phyloP scores from a whole-genome alignment of 1,140 invertebrate species.

The Drosophila kanapiae region DNA sequence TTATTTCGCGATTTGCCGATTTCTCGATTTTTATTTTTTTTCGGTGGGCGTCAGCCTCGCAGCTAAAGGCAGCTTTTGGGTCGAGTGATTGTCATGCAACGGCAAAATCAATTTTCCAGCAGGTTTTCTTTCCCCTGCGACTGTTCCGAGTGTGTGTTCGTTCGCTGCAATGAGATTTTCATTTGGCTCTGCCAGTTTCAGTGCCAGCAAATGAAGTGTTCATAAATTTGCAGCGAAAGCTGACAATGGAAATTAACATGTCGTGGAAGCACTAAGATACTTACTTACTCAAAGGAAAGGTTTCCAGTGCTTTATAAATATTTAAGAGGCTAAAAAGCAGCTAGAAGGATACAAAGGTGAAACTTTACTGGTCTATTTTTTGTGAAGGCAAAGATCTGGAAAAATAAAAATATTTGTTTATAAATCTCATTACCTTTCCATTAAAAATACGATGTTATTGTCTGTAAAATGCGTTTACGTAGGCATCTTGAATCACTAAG shows the following conservation, averaged over 20 bases:
- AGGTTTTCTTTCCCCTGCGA: constrained; percentile 44
- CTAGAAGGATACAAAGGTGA: too few relatives aligned
- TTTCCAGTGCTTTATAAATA: not conserved
- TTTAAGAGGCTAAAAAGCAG: not conserved
- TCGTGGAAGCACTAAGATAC: not conserved
- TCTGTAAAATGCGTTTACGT: too few relatives aligned
- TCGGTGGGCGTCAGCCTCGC: constrained; percentile 74
- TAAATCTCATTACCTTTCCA: too few relatives aligned
- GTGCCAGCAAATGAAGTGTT: constrained; percentile 19
- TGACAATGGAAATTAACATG: constrained; percentile 46
- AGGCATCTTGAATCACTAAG: too few relatives aligned
- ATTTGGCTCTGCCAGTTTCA: constrained; percentile 22
- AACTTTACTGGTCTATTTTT: not conserved
- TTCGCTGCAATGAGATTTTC: constrained; percentile 33
- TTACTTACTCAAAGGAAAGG: not conserved
- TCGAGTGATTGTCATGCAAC: constrained; percentile 75
- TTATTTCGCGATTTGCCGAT: constrained; percentile 30
- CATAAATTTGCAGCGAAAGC: constrained; percentile 57
- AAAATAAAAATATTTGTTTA: too few relatives aligned
- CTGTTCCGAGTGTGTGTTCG: constrained; percentile 19
- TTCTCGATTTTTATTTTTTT: constrained; percentile 23
- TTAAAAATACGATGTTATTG: too few relatives aligned
- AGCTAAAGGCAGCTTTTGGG: constrained; percentile 44
- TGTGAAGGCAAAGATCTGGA: not conserved
- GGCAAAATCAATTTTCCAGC: constrained; percentile 77